Percentiles rank a stretch among this genome's conserved stretches.
phyloP scores from a whole-genome alignment of 1,140 invertebrate species.

The Pseudobourletiella spinata region DNA sequence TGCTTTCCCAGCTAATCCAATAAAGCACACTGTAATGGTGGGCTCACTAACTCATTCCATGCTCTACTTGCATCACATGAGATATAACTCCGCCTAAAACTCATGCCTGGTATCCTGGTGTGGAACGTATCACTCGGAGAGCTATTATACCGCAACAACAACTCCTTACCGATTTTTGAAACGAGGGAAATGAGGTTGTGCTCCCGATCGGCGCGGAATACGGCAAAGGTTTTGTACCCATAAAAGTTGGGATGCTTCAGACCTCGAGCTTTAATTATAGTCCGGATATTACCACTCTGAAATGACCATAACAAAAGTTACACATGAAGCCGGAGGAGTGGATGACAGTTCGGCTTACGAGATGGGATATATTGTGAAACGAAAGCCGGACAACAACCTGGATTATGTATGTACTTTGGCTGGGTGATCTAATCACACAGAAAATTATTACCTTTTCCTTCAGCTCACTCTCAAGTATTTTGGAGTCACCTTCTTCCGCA shows the following conservation, averaged over 20 bases:
- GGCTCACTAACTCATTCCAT: too few species aligned
- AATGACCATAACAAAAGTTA: too few species aligned
- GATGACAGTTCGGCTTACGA: too few species aligned
- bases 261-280: slow-evolving; percentile 83
- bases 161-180: slow-evolving; percentile 72
- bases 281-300: slow-evolving; percentile 66
- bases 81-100: too few species aligned
- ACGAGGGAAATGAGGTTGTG: slow-evolving; percentile 84
- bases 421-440: neutral
- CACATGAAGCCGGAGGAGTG: too few species aligned
- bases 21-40: too few species aligned
- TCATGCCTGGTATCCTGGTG: too few species aligned
- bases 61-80: too few species aligned
- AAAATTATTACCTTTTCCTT: slow-evolving; percentile 53
- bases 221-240: slow-evolving; percentile 65
- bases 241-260: slow-evolving; percentile 90
- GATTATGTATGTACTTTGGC: neutral
- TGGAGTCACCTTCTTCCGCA: slow-evolving; percentile 86
- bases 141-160: too few species aligned
- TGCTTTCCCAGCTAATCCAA: too few species aligned
- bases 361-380: neutral
- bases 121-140: too few species aligned
- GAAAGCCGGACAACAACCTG: neutral
- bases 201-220: slow-evolving; percentile 76
- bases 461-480: slow-evolving; percentile 83